phyloP scores from a whole-genome alignment of 1,140 invertebrate genomes.

The Trinorchestia longiramus region DNA sequence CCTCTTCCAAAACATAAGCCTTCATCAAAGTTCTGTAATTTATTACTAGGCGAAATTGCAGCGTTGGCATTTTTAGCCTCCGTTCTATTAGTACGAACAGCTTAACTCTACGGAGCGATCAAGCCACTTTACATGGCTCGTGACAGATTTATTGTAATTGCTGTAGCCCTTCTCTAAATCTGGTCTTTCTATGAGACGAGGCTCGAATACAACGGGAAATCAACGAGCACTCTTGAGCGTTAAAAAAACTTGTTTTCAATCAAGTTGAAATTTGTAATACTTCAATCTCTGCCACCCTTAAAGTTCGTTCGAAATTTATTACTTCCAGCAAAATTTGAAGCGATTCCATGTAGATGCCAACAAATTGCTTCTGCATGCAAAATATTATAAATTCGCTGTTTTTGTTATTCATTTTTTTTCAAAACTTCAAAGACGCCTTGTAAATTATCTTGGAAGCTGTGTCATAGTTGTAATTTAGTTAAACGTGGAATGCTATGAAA shows the following conservation, averaged over 20 bases:
- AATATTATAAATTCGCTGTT: no score
- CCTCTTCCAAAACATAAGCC: conserved; percentile 37
- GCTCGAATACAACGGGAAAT: background rate
- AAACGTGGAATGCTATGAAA: no score
- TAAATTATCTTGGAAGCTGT: no score
- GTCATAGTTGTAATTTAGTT: no score
- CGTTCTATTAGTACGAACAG: background rate
- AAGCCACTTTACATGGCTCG: background rate
- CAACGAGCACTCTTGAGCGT: background rate
- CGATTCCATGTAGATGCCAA: no score
- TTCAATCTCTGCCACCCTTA: background rate
- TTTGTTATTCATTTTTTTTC: no score
- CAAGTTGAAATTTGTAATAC: background rate
- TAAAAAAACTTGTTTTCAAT: background rate
- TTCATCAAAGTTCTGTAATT: conserved; percentile 43
- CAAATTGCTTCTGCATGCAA: no score
- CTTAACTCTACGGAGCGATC: background rate
- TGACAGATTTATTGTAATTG: conserved; percentile 38
- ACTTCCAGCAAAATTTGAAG: no score
- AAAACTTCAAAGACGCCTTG: no score
- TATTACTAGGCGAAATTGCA: conserved; percentile 29
- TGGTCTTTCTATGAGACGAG: background rate
- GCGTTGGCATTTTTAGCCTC: conserved; percentile 33
- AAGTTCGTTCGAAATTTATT: background rate
- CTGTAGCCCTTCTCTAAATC: background rate